Evolutionary conservation across 1,140 invertebrate species (phyloP).

Genomic region (Amphibalanus amphitrite): DNA sequence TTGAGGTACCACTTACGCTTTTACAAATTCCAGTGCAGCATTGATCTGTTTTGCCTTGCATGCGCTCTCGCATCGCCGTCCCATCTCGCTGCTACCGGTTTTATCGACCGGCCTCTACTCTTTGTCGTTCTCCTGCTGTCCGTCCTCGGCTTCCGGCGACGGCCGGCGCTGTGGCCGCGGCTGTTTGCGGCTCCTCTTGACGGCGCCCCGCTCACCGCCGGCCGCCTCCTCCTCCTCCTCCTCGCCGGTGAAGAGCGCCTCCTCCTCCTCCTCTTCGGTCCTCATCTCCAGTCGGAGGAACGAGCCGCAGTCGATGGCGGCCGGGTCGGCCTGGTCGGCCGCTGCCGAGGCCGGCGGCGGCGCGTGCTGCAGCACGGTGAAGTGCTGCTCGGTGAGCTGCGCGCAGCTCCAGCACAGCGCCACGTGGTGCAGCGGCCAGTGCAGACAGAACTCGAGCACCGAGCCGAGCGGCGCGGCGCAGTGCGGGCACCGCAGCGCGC

Average conservation of each 20-base stretch:
- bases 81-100: too few relatives aligned
- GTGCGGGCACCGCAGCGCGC: constrained; percentile 2
- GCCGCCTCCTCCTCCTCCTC: neutral
- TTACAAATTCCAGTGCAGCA: too few relatives aligned
- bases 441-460: neutral
- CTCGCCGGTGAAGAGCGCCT: neutral
- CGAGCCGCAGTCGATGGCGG: neutral
- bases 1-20: too few relatives aligned
- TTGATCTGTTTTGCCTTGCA: too few relatives aligned
- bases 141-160: constrained; percentile 8
- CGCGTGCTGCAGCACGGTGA: neutral
- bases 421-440: constrained; percentile 1
- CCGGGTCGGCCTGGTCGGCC: too few relatives aligned
- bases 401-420: constrained; percentile 1
- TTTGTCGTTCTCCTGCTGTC: neutral
- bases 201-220: too few relatives aligned
- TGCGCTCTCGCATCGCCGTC: too few relatives aligned
- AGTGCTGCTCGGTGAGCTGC: neutral
- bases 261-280: neutral
- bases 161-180: neutral
- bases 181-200: neutral
- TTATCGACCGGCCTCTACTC: too few relatives aligned
- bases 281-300: neutral
- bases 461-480: neutral
- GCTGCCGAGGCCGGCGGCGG: too few relatives aligned